These are phyloP conservation scores for Xiphophorus hellerii DNA, from an alignment of 2,113 vertebrate genomes.

Conservation along the genomic window DNA sequence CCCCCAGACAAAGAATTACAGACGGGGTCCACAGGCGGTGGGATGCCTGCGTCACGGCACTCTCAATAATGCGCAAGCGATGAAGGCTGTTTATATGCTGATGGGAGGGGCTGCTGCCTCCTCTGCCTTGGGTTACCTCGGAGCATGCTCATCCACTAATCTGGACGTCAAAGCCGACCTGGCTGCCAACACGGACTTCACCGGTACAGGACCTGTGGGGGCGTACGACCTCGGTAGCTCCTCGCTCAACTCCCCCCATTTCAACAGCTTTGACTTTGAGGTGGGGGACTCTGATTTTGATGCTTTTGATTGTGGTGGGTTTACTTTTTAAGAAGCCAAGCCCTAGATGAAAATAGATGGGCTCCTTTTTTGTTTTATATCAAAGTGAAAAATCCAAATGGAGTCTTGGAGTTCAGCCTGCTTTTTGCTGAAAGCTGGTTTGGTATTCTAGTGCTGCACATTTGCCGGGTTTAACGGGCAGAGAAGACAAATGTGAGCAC, in stretches of 20 bases:
- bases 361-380: neutral
- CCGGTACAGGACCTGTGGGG: conserved; percentile 73
- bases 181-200: conserved; percentile 70
- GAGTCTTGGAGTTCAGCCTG: neutral
- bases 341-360: neutral
- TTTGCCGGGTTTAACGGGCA: neutral
- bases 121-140: conserved; percentile 82
- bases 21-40: conserved; percentile 32
- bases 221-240: conserved; percentile 61
- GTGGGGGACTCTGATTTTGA: conserved; percentile 82
- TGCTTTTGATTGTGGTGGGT: conserved; percentile 82
- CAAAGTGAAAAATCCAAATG: neutral
- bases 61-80: conserved; percentile 71
- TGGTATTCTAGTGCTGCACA: neutral
- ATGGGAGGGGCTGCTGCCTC: conserved; percentile 84
- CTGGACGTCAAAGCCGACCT: conserved; percentile 69
- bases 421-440: neutral
- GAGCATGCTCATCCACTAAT: conserved; percentile 67
- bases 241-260: conserved; percentile 69
- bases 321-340: conserved; percentile 74
- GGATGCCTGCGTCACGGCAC: conserved; percentile 82
- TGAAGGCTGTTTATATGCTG: conserved; percentile 81
- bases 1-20: conserved; percentile 43
- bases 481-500: neutral
- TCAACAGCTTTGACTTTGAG: conserved; percentile 81